phyloP scores from a whole-genome alignment of 23 tunicate species.

The Pegea sp. region DNA sequence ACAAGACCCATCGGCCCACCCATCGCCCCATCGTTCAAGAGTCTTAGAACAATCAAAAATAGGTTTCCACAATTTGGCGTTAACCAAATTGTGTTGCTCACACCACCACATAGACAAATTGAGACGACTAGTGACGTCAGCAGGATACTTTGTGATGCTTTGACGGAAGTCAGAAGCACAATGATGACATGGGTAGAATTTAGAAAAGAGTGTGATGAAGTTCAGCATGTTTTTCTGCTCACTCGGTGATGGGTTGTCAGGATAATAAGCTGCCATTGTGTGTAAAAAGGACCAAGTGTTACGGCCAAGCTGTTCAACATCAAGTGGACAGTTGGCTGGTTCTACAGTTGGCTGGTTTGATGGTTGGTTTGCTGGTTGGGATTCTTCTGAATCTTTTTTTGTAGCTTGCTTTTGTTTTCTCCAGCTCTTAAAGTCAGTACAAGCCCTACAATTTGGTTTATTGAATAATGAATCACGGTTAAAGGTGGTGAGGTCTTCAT shows the following conservation, averaged over 20 bases:
- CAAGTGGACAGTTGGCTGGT: conserved; percentile 70
- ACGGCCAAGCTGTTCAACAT: conserved; percentile 32
- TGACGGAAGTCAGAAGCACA: conserved; percentile 60
- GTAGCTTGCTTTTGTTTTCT: no score
- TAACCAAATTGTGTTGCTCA: conserved; percentile 66
- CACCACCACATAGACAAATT: conserved; percentile 67
- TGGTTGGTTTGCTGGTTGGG: no score
- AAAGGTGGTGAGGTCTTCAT: no score
- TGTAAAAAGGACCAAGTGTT: conserved; percentile 79
- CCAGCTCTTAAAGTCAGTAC: no score
- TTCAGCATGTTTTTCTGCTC: conserved; percentile 38
- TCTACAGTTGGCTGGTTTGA: no score
- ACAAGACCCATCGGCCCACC: conserved; percentile 78
- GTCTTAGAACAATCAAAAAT: conserved; percentile 73
- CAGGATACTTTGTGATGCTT: conserved; percentile 27
- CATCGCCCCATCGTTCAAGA: conserved; percentile 79
- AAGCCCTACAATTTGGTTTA: no score
- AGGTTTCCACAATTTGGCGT: conserved; percentile 57
- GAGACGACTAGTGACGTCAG: conserved; percentile 15
- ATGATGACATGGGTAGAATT: conserved; percentile 64
- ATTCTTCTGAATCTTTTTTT: no score
- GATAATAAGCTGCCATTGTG: conserved; percentile 96
- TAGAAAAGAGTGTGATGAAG: conserved; percentile 49
- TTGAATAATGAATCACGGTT: no score
- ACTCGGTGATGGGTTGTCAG: conserved; percentile 30